A percentile compares a stretch with the other conserved stretches of the same genome.
Evolutionary conservation across 2,113 vertebrate genomes (phyloP).

Genomic region (Mola mola): DNA sequence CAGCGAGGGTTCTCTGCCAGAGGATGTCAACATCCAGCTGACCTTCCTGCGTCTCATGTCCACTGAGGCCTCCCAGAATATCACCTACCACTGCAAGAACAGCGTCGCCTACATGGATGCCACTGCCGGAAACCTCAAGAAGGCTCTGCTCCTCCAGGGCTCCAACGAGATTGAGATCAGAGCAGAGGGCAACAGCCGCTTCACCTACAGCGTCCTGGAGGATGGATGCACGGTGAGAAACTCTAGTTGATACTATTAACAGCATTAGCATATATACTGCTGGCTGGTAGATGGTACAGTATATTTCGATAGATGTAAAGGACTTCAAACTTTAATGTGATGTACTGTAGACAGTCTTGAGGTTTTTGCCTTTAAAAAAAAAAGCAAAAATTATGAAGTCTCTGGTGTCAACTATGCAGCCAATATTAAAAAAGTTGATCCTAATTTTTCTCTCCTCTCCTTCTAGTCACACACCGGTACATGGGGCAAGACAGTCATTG

Average conservation of each 20-base stretch:
- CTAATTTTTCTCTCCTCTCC: constrained; percentile 20
- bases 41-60: constrained; percentile 99
- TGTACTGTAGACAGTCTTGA: too few relatives aligned
- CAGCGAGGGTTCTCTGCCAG: constrained; percentile 86
- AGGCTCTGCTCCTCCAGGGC: constrained; percentile 95
- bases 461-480: constrained; percentile 93
- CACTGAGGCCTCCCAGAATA: constrained; percentile 95
- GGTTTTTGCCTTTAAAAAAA: too few relatives aligned
- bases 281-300: too few relatives aligned
- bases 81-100: constrained; percentile 99
- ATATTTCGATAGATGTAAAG: too few relatives aligned
- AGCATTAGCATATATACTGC: too few relatives aligned
- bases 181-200: constrained; percentile 99
- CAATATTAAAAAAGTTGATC: background rate
- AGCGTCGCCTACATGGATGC: constrained; percentile 98
- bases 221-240: constrained; percentile 95
- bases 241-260: too few relatives aligned
- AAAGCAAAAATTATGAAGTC: too few relatives aligned
- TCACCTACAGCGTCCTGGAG: constrained; percentile 92
- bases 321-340: too few relatives aligned
- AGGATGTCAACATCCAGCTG: constrained; percentile 96
- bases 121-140: constrained; percentile 93
- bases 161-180: constrained; percentile 98
- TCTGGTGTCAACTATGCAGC: background rate
- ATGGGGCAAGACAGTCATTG: constrained; percentile 98